Evolutionary conservation across 2,888 invertebrate genomes (phyloP).

Genomic region (Hetaerina titia): DNA sequence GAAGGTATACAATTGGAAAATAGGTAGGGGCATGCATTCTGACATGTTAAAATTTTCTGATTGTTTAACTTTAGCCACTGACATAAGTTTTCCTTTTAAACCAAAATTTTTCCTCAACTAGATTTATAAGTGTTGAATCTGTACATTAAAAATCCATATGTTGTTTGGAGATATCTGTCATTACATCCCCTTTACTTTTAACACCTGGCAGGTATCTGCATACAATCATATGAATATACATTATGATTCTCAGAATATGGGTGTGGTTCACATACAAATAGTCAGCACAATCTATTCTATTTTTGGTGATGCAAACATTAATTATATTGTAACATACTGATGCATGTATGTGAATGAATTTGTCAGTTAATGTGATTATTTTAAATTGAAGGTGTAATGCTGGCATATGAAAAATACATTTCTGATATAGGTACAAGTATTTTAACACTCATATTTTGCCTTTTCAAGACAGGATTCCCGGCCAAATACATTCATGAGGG

Average conservation of each 20-base stretch:
- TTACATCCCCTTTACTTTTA: not conserved
- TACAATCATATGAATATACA: constrained; percentile 30
- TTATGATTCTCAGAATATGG: constrained; percentile 14
- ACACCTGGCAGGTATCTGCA: not conserved
- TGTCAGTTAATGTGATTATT: not conserved
- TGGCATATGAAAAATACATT: constrained; percentile 5
- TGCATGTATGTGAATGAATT: not conserved
- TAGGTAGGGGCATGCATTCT: not conserved
- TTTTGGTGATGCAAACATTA: constrained; percentile 41
- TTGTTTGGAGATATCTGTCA: not conserved
- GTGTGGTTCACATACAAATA: constrained; percentile 11
- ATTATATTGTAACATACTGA: constrained; percentile 24
- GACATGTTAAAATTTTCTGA: constrained; percentile 9
- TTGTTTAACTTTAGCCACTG: constrained; percentile 14
- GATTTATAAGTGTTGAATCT: not conserved
- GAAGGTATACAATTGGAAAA: constrained; percentile 26
- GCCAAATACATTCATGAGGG: not conserved
- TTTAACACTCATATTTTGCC: not conserved
- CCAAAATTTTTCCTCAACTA: not conserved
- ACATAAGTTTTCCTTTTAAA: not conserved
- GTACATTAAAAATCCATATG: constrained; percentile 16
- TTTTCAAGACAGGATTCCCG: not conserved
- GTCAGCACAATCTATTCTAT: constrained; percentile 37
- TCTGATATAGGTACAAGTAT: not conserved
- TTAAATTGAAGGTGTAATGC: not conserved